phyloP scores from a whole-genome alignment of 2,888 invertebrate genomes.

The Oligia latruncula region DNA sequence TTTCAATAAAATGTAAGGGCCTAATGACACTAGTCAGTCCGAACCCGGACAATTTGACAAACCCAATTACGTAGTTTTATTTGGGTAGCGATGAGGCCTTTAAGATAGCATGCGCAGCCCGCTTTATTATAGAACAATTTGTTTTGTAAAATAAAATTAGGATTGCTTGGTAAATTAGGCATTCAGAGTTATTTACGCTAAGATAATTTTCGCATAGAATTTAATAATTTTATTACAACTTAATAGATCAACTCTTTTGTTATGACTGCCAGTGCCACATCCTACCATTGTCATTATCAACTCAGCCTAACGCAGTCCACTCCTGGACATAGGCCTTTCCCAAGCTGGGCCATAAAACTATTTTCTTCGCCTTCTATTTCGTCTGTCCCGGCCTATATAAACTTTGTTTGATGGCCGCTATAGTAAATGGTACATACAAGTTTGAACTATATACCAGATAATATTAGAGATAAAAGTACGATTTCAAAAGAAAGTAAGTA shows the following conservation, averaged over 20 bases:
- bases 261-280: background rate
- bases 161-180: constrained; percentile 36
- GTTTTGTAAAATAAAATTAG: constrained; percentile 58
- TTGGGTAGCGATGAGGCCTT: constrained; percentile 69
- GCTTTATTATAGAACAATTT: constrained; percentile 54
- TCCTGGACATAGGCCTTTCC: background rate
- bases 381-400: background rate
- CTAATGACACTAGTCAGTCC: constrained; percentile 72
- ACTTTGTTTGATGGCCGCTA: background rate
- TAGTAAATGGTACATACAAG: constrained; percentile 9
- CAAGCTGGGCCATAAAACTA: background rate
- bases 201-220: constrained; percentile 14
- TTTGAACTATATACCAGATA: background rate
- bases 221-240: constrained; percentile 3
- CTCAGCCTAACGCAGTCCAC: background rate
- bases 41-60: constrained; percentile 74
- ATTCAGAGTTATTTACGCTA: constrained; percentile 24
- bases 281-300: background rate
- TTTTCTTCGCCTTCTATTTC: background rate
- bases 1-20: constrained; percentile 74
- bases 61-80: constrained; percentile 78
- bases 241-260: background rate
- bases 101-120: constrained; percentile 51
- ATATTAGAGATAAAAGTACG: constrained; percentile 19
- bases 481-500: constrained; percentile 24